phyloP scores from a whole-genome alignment of 2,113 vertebrate genomes.

The Melierax canorus region DNA sequence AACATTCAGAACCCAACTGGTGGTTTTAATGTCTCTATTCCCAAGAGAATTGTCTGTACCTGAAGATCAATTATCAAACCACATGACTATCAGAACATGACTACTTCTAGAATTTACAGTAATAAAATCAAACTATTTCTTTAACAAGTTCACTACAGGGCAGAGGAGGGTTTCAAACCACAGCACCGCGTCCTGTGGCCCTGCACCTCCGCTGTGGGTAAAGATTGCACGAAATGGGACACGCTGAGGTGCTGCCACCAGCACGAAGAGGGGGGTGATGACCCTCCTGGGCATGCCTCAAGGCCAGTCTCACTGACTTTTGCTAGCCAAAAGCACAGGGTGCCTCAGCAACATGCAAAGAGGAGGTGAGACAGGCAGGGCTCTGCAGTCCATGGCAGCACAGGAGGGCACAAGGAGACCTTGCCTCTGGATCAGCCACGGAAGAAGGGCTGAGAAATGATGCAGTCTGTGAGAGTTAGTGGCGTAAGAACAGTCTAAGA shows the following conservation, averaged over 20 bases:
- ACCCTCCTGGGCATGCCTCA: neutral
- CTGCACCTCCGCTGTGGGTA: neutral
- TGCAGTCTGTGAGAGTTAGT: neutral
- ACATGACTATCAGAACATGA: neutral
- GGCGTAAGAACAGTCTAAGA: neutral
- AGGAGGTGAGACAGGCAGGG: neutral
- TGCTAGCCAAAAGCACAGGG: neutral
- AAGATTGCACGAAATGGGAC: neutral
- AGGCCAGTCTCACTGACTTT: neutral
- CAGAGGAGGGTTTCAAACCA: neutral
- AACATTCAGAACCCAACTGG: conserved; percentile 12
- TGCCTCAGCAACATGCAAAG: neutral
- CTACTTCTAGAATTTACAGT: neutral
- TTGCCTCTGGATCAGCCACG: neutral
- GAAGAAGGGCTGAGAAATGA: neutral
- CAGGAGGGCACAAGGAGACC: neutral
- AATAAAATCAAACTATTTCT: neutral
- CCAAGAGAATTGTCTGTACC: neutral
- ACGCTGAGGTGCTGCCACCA: neutral
- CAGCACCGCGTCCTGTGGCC: neutral
- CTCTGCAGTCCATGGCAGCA: neutral
- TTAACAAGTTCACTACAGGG: neutral
- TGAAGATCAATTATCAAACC: conserved; percentile 31
- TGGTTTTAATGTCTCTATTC: neutral
- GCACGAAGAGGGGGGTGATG: neutral